Conservation (phyloP, 2,113 vertebrate species). For the Aphyosemion australe region DNA sequence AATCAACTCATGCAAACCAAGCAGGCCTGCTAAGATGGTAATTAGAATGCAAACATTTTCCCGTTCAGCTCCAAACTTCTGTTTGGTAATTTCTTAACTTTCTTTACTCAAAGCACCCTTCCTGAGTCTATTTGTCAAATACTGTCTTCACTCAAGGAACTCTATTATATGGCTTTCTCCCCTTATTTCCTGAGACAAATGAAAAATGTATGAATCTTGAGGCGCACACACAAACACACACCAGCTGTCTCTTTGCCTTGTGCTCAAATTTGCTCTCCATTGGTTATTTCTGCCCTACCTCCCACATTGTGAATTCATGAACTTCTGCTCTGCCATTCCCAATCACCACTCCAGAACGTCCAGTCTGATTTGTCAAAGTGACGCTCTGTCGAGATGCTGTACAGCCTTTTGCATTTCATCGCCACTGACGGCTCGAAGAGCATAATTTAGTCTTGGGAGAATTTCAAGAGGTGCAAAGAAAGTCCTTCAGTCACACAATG, state of each 20-base stretch:
- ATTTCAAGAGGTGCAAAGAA: constrained; percentile 33
- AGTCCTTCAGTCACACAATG: constrained; percentile 37
- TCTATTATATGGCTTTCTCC: constrained; percentile 16
- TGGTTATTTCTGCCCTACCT: constrained; percentile 28
- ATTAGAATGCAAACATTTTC: no score
- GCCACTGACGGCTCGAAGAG: constrained; percentile 52
- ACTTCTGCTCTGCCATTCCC: constrained; percentile 56
- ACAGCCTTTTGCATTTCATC: constrained; percentile 55
- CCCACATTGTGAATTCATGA: constrained; percentile 64
- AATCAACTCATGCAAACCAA: no score
- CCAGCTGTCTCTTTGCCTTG: constrained; percentile 38
- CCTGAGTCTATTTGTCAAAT: constrained; percentile 22
- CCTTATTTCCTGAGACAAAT: constrained; percentile 24
- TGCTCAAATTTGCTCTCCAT: constrained; percentile 35
- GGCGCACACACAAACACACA: constrained; percentile 35
- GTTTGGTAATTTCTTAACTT: background rate
- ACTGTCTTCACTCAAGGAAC: constrained; percentile 1
- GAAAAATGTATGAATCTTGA: constrained; percentile 56
- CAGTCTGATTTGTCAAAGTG: constrained; percentile 59
- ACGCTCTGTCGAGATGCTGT: constrained; percentile 62
- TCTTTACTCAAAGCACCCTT: background rate
- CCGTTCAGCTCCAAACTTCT: no score
- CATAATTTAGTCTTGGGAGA: constrained; percentile 42
- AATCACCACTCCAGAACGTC: constrained; percentile 51
- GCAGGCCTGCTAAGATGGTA: no score